Percentiles rank a stretch among this genome's conserved stretches.
Evolutionary conservation across 2,113 vertebrate species (phyloP).

Genomic region (Myiozetetes cayanensis): DNA sequence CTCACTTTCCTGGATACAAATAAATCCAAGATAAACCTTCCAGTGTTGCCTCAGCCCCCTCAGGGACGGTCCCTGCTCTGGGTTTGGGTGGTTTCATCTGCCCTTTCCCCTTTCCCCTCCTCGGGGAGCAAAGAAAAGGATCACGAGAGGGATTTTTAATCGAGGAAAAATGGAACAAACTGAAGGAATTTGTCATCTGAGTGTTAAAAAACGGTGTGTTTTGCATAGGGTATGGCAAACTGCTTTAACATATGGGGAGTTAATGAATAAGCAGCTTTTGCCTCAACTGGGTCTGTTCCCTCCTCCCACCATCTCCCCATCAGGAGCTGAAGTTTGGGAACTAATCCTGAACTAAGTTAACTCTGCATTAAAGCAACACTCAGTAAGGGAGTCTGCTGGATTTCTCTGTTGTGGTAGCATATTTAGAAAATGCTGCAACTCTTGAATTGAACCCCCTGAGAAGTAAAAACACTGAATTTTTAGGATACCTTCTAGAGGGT

Average conservation of each 20-base stretch:
- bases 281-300: not conserved
- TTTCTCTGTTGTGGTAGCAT: not conserved
- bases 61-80: not conserved
- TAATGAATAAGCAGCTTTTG: constrained; percentile 44
- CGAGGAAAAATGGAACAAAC: not conserved
- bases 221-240: not conserved
- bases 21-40: not conserved
- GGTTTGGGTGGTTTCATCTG: not conserved
- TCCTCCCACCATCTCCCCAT: constrained; percentile 14
- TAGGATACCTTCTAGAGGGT: not conserved
- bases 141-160: not conserved
- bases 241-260: constrained; percentile 39
- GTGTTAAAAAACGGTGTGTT: not conserved
- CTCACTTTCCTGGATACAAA: not conserved
- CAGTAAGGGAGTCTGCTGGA: not conserved
- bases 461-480: not conserved
- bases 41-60: not conserved
- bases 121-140: not conserved
- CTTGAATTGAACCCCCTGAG: not conserved
- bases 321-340: constrained; percentile 14
- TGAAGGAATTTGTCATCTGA: not conserved
- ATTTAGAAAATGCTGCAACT: not conserved
- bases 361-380: not conserved
- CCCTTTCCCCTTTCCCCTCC: not conserved
- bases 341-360: not conserved